A percentile compares a stretch with the other conserved stretches of the same genome.
Conservation (phyloP, 2,113 vertebrate genomes). For the Heloderma charlesbogerti region DNA sequence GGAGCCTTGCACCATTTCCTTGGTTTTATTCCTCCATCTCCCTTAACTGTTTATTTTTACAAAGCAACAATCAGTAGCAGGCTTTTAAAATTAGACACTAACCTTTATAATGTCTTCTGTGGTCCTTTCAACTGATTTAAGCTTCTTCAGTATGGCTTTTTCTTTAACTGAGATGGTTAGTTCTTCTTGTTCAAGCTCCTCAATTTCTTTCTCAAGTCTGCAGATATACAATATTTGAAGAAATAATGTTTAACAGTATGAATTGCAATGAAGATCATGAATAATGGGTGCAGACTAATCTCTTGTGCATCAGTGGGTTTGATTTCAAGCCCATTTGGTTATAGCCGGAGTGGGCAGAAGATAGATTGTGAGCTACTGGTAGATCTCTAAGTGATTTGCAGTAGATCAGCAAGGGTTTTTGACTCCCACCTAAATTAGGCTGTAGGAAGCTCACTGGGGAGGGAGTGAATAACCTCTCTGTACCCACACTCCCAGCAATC, state of each 20-base stretch:
- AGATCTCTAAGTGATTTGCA: no score
- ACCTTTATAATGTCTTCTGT: conserved; percentile 96
- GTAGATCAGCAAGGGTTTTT: no score
- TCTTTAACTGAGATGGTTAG: conserved; percentile 89
- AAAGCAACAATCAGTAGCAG: not conserved
- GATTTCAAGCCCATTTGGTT: not conserved
- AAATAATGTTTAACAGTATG: not conserved
- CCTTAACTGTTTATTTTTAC: not conserved
- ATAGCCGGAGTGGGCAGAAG: not conserved
- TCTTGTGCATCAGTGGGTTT: rapidly evolving
- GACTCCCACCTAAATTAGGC: no score
- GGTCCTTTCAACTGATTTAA: conserved; percentile 92
- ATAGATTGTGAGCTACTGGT: no score
- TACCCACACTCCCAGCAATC: no score
- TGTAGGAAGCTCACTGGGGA: no score
- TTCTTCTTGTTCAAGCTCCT: conserved; percentile 88
- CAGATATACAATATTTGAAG: conserved; percentile 48
- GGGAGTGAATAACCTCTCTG: no score
- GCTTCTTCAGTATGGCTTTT: conserved; percentile 85
- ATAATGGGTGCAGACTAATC: not conserved
- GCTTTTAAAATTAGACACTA: conserved; percentile 47
- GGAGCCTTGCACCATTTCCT: not conserved
- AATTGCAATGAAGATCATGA: not conserved
- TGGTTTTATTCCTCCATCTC: not conserved
- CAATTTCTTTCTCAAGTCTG: conserved; percentile 92